Base-by-base conservation (phyloP, 2,888 invertebrate species). In the Danaus chrysippus region DNA sequence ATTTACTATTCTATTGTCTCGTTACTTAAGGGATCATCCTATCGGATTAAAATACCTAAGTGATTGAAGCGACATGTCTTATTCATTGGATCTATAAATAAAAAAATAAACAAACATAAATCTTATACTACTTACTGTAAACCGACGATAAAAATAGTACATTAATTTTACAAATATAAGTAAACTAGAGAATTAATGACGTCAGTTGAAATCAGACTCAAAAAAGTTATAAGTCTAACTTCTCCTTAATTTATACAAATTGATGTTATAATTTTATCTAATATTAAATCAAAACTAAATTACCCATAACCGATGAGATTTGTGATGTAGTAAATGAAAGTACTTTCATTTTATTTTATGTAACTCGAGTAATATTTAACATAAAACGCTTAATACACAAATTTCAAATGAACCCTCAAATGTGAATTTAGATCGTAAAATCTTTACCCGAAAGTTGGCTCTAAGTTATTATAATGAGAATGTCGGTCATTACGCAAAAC, bases 401-500 rank as follows among this genome's bases (percentile, higher is more conserved):
- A 62, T 59, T 58, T 58, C 52, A 52, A 56, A 62, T 10, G 57
- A 58, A 11, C 23, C 11, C 42, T 42, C 5, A 52, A 61, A 43
- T 34, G 34, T 15, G 42, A 55, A 15, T 43, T 52, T 42, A 44
- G 15, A 23, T 43, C 55, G 42, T 58, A 62, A 58, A 58, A 58
- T 19, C 61, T n/a, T 57, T 46, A 56, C 58, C 44, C 46, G 54
- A 54, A 58, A 42, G 54, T 17, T 42, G 8, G 23, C 23, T 34
- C 57, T 58, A 61, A 58, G 49, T 58, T 56, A 59, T 64, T 59
- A 57, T 62, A 62, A 62, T 62, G 59, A 57, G 58, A 56, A 64
- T 56, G 56, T 56, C 62, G 42, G 41, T 61, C 56, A 43, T 62
- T 59, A 42, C 44, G 42, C 53, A 46, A 54, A 64, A 59, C 54